Evolutionary conservation across 1,140 invertebrate species (phyloP).

Genomic region (Drosophila bipectinata): DNA sequence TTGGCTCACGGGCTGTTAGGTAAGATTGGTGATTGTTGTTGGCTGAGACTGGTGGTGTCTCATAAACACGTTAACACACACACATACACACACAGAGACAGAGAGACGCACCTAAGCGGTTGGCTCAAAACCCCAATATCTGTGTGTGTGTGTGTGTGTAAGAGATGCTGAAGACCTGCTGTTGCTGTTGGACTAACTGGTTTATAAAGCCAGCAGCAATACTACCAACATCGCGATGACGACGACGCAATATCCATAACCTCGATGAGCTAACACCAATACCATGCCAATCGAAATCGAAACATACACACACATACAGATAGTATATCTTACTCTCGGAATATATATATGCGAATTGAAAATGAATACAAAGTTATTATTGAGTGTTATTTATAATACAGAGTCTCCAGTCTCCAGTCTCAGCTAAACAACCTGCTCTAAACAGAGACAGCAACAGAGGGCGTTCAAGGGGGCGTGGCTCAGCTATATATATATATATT

Average conservation of each 20-base stretch:
- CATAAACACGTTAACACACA: constrained; percentile 73
- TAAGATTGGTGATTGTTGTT: constrained; percentile 61
- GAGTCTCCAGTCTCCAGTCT: no score
- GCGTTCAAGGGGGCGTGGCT: constrained; percentile 5
- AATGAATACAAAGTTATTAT: constrained; percentile 79
- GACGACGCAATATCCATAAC: constrained; percentile 79
- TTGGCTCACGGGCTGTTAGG: constrained; percentile 65
- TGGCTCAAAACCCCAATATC: neutral
- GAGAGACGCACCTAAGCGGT: neutral
- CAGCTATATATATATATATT: constrained; percentile 12
- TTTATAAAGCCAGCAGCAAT: constrained; percentile 61
- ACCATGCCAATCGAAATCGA: constrained; percentile 22
- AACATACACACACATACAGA: constrained; percentile 23
- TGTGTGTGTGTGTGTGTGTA: constrained; percentile 10
- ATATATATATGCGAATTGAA: constrained; percentile 68
- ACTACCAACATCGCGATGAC: constrained; percentile 47
- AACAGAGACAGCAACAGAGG: constrained; percentile 24
- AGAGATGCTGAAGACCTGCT: constrained; percentile 73
- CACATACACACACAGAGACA: neutral
- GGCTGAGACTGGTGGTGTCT: constrained; percentile 54
- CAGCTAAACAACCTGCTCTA: constrained; percentile 44
- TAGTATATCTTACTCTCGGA: constrained; percentile 1
- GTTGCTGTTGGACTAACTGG: constrained; percentile 66
- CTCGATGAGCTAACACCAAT: constrained; percentile 81
- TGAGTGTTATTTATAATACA: constrained; percentile 67